These are phyloP conservation scores for Allochrocebus solatus DNA, from an alignment of 2,797 vertebrate genomes.

Conservation along the genomic window DNA sequence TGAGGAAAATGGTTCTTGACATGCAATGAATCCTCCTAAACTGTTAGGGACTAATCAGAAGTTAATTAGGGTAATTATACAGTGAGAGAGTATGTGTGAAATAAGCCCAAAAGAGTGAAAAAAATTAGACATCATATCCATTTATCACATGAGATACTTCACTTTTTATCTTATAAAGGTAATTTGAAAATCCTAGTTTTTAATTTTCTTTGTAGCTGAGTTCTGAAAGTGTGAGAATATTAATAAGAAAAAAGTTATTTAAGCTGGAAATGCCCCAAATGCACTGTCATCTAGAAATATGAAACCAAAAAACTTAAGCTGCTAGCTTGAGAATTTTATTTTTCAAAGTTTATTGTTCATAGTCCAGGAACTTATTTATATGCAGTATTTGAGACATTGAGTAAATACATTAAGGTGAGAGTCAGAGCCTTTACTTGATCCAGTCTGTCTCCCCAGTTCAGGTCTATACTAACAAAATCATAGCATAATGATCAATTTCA, in stretches of 20 bases:
- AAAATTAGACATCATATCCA: not conserved
- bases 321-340: slow-evolving; percentile 21
- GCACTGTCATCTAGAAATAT: slow-evolving; percentile 21
- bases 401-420: slow-evolving; percentile 25
- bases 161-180: not conserved
- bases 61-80: not conserved
- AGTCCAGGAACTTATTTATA: slow-evolving; percentile 42
- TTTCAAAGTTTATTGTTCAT: slow-evolving; percentile 27
- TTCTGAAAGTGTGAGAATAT: slow-evolving; percentile 39
- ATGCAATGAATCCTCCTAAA: not conserved
- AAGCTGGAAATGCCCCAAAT: slow-evolving; percentile 43
- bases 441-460: not conserved
- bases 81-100: not conserved
- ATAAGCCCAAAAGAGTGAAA: not conserved
- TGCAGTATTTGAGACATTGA: slow-evolving; percentile 27
- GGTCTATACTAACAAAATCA: not conserved
- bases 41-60: not conserved
- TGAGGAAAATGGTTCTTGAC: not conserved
- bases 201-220: slow-evolving; percentile 8
- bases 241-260: slow-evolving; percentile 37
- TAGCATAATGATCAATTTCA: not conserved
- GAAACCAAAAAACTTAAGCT: slow-evolving; percentile 38
- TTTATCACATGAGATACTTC: slow-evolving; percentile 2
- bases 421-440: not conserved
- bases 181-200: not conserved